These are phyloP conservation scores for Microcebus lehilahytsara DNA, from an alignment of 2,113 vertebrate genomes.

Conservation along the genomic window DNA sequence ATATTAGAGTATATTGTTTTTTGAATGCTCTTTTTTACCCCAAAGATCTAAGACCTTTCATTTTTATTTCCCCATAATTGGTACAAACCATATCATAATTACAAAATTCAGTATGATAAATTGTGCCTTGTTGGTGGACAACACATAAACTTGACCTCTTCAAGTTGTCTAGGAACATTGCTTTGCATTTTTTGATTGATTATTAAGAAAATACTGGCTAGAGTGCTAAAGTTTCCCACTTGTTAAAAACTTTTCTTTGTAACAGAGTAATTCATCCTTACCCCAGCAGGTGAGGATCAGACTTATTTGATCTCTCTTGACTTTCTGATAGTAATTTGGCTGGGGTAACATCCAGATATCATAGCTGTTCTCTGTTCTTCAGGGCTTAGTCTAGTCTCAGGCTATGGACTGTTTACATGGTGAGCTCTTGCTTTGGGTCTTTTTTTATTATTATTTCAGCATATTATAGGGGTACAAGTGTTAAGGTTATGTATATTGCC, in stretches of 20 bases:
- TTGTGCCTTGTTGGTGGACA: background rate
- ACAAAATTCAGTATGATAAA: background rate
- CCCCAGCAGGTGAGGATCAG: background rate
- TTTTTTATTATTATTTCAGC: too few relatives aligned
- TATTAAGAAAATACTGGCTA: constrained; percentile 6
- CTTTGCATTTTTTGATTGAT: constrained; percentile 23
- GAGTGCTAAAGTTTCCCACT: background rate
- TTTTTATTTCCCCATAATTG: constrained; percentile 7
- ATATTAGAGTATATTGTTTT: background rate
- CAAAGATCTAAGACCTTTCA: background rate
- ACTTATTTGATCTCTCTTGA: background rate
- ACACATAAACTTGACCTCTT: background rate
- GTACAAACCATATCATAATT: background rate
- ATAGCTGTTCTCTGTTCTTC: background rate
- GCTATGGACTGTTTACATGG: background rate
- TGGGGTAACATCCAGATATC: background rate
- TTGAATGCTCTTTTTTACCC: background rate
- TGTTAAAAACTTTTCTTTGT: constrained; percentile 30
- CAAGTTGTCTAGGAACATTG: background rate
- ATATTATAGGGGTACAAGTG: too few relatives aligned
- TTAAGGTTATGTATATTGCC: too few relatives aligned
- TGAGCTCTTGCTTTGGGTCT: background rate
- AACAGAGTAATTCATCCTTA: background rate
- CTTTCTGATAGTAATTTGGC: background rate
- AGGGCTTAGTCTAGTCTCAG: background rate